These are phyloP conservation scores for Bombylius major DNA, from an alignment of 2,888 invertebrate genomes.

Conservation along the genomic window DNA sequence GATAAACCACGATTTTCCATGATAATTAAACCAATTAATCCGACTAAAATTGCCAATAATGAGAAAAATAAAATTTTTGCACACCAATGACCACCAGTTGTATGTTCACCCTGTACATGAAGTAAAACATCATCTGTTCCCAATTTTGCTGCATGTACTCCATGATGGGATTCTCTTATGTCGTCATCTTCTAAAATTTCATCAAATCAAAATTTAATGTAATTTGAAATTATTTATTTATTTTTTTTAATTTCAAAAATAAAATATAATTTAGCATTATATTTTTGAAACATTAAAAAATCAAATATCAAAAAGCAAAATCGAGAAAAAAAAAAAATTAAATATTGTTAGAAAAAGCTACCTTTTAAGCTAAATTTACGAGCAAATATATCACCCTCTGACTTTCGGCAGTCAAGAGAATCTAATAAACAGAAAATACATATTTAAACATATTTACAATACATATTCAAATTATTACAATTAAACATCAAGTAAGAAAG, in stretches of 20 bases:
- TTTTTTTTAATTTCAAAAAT: no score
- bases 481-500: no score
- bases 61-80: constrained; percentile 72
- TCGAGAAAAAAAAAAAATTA: background rate
- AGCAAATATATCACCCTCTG: constrained; percentile 32
- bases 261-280: no score
- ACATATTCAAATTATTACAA: no score
- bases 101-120: constrained; percentile 62
- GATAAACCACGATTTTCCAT: constrained; percentile 65
- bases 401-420: constrained; percentile 31
- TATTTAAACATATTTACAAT: no score
- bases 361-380: constrained; percentile 32
- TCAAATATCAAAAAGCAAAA: background rate
- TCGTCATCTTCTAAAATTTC: constrained; percentile 28
- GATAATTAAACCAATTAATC: constrained; percentile 64
- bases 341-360: background rate
- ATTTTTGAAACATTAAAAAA: no score
- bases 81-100: constrained; percentile 72
- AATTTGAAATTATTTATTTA: constrained; percentile 12
- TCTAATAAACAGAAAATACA: constrained; percentile 21
- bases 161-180: constrained; percentile 26
- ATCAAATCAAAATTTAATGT: constrained; percentile 1
- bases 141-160: constrained; percentile 35
- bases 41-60: constrained; percentile 55
- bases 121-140: constrained; percentile 59